Evolutionary conservation across 2,797 vertebrate genomes (phyloP).

Genomic region (Liasis olivaceus): DNA sequence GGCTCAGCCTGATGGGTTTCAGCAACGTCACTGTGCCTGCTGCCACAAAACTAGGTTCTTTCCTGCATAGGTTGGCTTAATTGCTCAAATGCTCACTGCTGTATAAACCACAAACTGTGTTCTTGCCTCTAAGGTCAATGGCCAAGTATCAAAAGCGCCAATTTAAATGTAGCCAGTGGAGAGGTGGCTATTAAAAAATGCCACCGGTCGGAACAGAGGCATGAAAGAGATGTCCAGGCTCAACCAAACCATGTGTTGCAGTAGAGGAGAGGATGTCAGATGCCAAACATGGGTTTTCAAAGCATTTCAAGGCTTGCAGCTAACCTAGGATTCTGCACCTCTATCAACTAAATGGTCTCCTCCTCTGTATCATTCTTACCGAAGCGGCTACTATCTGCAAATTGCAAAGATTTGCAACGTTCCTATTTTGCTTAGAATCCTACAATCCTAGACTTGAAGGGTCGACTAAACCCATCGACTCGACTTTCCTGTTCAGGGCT

Average conservation of each 20-base stretch:
- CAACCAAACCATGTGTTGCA: too few species aligned
- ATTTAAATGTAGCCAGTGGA: background rate
- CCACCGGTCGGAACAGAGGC: background rate
- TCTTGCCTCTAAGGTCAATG: background rate
- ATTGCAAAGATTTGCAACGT: background rate
- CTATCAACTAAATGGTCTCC: background rate
- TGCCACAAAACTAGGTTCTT: background rate
- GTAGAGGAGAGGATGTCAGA: background rate
- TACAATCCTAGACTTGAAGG: background rate
- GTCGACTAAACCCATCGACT: background rate
- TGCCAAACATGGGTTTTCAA: background rate
- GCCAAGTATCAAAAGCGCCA: background rate
- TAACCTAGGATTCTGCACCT: background rate
- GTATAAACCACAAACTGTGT: background rate
- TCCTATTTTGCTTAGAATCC: background rate
- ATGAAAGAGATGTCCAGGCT: background rate
- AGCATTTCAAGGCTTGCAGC: background rate
- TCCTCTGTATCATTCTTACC: too few species aligned
- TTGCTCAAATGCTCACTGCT: conserved; percentile 5
- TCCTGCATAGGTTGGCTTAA: background rate
- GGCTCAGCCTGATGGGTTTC: background rate
- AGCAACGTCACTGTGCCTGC: background rate
- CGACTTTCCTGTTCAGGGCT: background rate
- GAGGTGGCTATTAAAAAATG: background rate
- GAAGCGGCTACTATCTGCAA: background rate